Base-by-base conservation (phyloP, 2,113 vertebrate genomes). In the Bos javanicus region DNA sequence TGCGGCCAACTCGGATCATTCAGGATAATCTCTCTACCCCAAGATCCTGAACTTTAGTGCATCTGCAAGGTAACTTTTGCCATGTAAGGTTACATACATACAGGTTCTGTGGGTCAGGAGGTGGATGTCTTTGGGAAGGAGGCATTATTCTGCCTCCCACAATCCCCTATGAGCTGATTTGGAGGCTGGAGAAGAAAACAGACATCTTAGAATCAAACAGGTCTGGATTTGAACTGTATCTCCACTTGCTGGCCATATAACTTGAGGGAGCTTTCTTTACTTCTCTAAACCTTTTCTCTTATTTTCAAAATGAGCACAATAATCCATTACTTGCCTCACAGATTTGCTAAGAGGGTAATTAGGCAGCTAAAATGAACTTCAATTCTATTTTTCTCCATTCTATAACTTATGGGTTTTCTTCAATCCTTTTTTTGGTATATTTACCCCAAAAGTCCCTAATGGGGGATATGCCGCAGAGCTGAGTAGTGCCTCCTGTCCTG, bases 11-110 rank as follows among this genome's bases (percentile, higher is more conserved):
- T 48, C 16, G 74, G 52, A 86, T n/a, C 57, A 78, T 46, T 50
- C 89, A 23, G 28, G 50, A 6, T 50, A 6, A 36, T 30, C 59
- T 57, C 39, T 28, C 16, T 9, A 3, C 8, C n/a, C 48, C 23
- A 19, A 23, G 25, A 56, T 43, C 36, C 21, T n/a, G 56, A 3
- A 25, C 10, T 48, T 52, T 33, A 30, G 9, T 0, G 4, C 50
- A 28, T 6, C 33, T 25, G 8, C 19, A 33, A 4, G 3, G 28
- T 17, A 50, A 16, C 16, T 14, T 30, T 56, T 71, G 54, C 60
- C n/a, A 6, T 1, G 21, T 15, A 57, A 62, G 8, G 52, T 30
- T 4, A 14, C n/a, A 15, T 0, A 5, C 0, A 15, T n/a, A 25
- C 2, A 12, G 26, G 16, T 12, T 26, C 54, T 7, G 3, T 54